Percentiles rank a stretch among this genome's conserved stretches.
Conservation (phyloP, 2,888 invertebrate genomes). For the Stenolophus ochropezus region DNA sequence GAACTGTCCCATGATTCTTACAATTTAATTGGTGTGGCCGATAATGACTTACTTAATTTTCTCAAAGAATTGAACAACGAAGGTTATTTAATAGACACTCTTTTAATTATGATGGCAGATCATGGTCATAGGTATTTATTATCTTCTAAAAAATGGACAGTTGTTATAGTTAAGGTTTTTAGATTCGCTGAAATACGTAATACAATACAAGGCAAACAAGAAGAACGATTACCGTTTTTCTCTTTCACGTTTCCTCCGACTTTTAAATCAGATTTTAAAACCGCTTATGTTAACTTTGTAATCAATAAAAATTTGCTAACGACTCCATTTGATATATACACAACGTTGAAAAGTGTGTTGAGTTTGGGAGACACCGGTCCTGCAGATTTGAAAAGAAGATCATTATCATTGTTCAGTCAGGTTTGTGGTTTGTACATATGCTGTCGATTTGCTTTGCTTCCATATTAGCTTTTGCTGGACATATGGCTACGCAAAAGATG, state of each 20-base stretch:
- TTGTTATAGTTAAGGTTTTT: slow-evolving; percentile 59
- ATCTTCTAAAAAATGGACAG: slow-evolving; percentile 12
- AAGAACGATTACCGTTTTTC: slow-evolving; percentile 93
- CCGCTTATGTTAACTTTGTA: slow-evolving; percentile 78
- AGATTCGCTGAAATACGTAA: slow-evolving; percentile 88
- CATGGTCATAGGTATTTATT: slow-evolving; percentile 86
- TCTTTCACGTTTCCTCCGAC: slow-evolving; percentile 84
- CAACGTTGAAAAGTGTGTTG: slow-evolving; percentile 84
- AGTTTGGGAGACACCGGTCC: slow-evolving; percentile 72
- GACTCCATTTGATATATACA: slow-evolving; percentile 93
- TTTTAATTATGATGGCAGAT: slow-evolving; percentile 93
- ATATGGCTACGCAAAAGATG: background rate
- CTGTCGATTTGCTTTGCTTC: slow-evolving; percentile 36
- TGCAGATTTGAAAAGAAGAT: slow-evolving; percentile 76
- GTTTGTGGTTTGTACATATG: slow-evolving; percentile 73
- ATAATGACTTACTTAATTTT: slow-evolving; percentile 82
- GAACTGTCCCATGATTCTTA: slow-evolving; percentile 92
- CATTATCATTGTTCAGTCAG: slow-evolving; percentile 78
- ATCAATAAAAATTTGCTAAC: slow-evolving; percentile 82
- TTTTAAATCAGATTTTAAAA: slow-evolving; percentile 78
- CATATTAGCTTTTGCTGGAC: slow-evolving; percentile 29
- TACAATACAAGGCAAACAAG: slow-evolving; percentile 93
- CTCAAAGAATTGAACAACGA: slow-evolving; percentile 78
- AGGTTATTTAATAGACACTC: slow-evolving; percentile 84
- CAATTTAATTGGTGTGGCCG: slow-evolving; percentile 85